Percentiles rank a stretch among this genome's conserved stretches.
Conservation (phyloP, 2,113 vertebrate genomes). For the Hyaena hyaena region DNA sequence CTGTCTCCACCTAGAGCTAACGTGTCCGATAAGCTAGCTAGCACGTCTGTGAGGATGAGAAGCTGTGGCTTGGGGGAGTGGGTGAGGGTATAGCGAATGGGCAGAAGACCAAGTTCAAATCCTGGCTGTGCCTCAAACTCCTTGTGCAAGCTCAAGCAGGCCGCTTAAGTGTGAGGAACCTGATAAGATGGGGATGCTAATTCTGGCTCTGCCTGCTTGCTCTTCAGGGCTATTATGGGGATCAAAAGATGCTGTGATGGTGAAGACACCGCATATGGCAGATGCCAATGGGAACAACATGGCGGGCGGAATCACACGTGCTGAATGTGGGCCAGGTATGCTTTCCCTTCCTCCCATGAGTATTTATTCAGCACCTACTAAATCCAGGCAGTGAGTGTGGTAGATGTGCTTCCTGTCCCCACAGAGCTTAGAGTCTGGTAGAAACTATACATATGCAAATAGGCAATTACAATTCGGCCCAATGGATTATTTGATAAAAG, state of each 20-base stretch:
- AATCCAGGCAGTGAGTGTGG: background rate
- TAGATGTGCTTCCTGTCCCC: background rate
- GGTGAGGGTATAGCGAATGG: background rate
- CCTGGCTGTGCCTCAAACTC: background rate
- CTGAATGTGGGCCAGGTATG: background rate
- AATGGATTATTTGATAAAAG: background rate
- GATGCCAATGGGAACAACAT: background rate
- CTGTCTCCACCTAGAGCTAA: background rate
- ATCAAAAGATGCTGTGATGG: background rate
- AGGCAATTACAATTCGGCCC: background rate
- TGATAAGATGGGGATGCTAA: background rate
- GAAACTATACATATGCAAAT: background rate
- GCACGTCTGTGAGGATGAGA: background rate
- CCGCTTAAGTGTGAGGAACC: background rate
- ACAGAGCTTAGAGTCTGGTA: background rate
- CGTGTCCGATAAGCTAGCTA: background rate
- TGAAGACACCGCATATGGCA: background rate
- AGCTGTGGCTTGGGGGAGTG: background rate
- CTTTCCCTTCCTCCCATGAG: background rate
- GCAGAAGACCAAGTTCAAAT: background rate
- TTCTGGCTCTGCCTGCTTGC: background rate
- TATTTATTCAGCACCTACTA: background rate
- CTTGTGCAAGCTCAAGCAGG: background rate
- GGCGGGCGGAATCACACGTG: background rate
- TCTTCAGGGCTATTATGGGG: background rate